Evolutionary conservation across 2,113 vertebrate species (phyloP).

Genomic region (Melanocharis versteri): DNA sequence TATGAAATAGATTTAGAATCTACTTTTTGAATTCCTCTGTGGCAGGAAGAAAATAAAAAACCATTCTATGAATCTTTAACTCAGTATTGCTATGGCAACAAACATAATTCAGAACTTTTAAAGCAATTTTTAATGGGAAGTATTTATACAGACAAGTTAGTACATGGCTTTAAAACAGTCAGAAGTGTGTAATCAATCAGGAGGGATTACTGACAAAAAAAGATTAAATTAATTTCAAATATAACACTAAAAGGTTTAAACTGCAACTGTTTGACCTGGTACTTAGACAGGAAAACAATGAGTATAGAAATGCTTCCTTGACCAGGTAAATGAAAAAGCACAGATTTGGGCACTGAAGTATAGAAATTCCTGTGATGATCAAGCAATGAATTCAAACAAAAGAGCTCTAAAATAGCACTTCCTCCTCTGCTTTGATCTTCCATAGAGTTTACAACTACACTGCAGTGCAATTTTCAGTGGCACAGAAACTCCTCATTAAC

Average conservation of each 20-base stretch:
- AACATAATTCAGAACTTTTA: conserved; percentile 33
- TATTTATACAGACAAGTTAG: conserved; percentile 26
- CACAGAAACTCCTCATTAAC: background rate
- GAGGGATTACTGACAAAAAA: background rate
- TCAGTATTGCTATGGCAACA: conserved; percentile 62
- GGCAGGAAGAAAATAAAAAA: conserved; percentile 5
- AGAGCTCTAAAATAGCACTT: background rate
- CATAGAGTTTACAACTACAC: background rate
- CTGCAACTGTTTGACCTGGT: background rate
- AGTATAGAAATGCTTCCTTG: background rate
- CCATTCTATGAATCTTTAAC: conserved; percentile 9
- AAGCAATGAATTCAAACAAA: background rate
- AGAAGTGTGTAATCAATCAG: conserved; percentile 6
- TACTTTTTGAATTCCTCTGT: background rate
- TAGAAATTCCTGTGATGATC: background rate
- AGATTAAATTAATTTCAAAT: background rate
- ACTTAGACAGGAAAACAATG: background rate
- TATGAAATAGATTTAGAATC: background rate
- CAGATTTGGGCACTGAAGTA: background rate
- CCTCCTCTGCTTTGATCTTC: background rate
- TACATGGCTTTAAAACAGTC: background rate
- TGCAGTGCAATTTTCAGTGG: background rate
- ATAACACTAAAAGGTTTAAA: background rate
- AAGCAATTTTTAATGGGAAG: conserved; percentile 24
- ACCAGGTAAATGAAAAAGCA: background rate